Percentiles rank a stretch among this genome's conserved stretches.
Conservation (phyloP, 2,797 vertebrate genomes). For the Phaenicophaeus curvirostris region DNA sequence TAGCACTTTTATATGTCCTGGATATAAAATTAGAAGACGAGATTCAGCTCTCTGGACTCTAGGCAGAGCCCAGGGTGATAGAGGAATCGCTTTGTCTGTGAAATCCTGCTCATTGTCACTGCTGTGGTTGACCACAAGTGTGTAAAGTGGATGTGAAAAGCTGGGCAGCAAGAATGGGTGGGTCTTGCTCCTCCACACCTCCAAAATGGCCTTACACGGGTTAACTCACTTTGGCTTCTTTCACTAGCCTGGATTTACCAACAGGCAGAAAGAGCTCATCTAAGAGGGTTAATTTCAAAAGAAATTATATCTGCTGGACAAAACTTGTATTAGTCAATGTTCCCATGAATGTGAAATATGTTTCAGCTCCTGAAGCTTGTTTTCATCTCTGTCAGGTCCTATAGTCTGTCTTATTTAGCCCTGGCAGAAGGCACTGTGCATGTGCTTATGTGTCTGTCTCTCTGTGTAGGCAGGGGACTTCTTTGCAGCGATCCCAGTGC, state of each 20-base stretch:
- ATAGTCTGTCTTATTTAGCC: background rate
- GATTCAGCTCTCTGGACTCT: background rate
- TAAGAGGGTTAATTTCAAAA: background rate
- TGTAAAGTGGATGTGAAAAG: background rate
- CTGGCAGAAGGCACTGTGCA: background rate
- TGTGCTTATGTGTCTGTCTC: background rate
- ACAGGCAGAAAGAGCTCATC: background rate
- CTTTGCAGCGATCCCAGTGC: background rate
- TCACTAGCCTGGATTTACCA: background rate
- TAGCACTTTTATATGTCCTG: background rate
- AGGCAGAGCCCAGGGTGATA: background rate
- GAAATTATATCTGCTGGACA: background rate
- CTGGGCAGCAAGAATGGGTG: background rate
- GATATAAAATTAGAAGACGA: background rate
- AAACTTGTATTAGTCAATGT: background rate
- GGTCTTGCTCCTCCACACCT: background rate
- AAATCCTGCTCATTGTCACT: background rate
- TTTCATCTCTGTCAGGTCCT: background rate
- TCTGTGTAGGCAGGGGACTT: background rate
- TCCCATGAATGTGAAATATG: background rate
- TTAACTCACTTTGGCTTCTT: background rate
- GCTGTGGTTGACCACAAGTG: accelerated
- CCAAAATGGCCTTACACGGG: background rate
- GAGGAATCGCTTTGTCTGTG: background rate
- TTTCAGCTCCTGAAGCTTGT: background rate